Conservation (phyloP, 92 coral and sea anemone species). For the Galaxea fascicularis region DNA sequence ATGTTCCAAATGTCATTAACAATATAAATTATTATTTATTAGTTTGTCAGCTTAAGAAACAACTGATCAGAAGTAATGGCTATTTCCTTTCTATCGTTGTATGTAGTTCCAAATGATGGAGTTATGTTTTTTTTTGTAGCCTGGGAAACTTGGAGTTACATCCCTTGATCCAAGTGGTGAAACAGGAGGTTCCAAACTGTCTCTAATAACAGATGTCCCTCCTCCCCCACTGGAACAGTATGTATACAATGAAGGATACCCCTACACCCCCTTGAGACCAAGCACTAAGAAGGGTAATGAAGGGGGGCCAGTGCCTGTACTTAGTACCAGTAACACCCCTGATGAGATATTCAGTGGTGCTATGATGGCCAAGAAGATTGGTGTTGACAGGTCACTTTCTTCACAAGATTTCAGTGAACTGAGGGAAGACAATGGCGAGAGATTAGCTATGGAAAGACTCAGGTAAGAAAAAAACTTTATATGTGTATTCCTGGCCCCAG, state of each 20-base stretch:
- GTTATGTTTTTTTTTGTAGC: background rate
- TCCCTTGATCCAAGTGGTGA: slow-evolving; percentile 7
- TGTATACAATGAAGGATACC: slow-evolving; percentile 89
- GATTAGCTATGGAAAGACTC: slow-evolving; percentile 80
- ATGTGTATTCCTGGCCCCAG: background rate
- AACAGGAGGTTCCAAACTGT: slow-evolving; percentile 57
- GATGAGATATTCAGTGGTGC: slow-evolving; percentile 90
- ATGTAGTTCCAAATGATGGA: background rate
- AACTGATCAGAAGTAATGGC: no score
- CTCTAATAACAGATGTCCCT: slow-evolving; percentile 86
- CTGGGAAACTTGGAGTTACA: slow-evolving; percentile 26
- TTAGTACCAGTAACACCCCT: slow-evolving; percentile 58
- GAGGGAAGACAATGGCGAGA: slow-evolving; percentile 86
- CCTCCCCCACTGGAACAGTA: slow-evolving; percentile 94
- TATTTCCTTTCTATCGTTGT: no score
- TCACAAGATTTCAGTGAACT: slow-evolving; percentile 51
- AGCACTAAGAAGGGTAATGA: slow-evolving; percentile 66
- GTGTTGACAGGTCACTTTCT: slow-evolving; percentile 71
- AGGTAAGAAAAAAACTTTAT: slow-evolving; percentile 48
- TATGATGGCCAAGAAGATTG: slow-evolving; percentile 82
- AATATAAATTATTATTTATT: no score
- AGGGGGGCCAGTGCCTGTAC: slow-evolving; percentile 12
- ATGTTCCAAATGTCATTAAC: no score
- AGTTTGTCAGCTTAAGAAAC: no score
- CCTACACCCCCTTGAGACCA: slow-evolving; percentile 74